Conservation (phyloP, 2,797 vertebrate species). For the Neosalanx taihuensis region DNA sequence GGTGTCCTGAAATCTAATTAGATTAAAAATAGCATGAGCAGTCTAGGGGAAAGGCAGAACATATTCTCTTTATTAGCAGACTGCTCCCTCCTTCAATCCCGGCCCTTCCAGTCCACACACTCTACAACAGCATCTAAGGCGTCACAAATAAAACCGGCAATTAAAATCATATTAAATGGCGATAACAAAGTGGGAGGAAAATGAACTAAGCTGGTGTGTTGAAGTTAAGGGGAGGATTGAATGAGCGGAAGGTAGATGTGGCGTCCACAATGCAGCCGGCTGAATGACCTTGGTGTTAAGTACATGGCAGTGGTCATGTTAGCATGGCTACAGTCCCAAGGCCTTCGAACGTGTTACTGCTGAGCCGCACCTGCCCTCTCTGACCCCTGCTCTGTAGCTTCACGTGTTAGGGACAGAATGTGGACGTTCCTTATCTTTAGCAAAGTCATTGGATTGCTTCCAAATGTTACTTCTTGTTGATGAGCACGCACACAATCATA, state of each 20-base stretch:
- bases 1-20: conserved; percentile 65
- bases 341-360: no score
- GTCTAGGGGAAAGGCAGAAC: conserved; percentile 54
- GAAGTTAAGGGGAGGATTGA: no score
- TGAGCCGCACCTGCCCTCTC: no score
- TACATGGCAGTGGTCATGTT: no score
- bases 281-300: background rate
- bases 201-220: background rate
- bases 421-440: background rate
- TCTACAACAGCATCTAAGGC: background rate
- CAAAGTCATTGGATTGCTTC: background rate
- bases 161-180: no score
- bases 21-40: conserved; percentile 62
- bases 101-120: conserved; percentile 8
- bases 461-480: background rate
- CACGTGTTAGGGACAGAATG: background rate
- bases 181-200: background rate
- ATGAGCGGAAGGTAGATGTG: background rate
- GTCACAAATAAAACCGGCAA: no score
- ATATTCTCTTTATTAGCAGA: conserved; percentile 49
- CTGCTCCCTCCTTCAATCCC: conserved; percentile 16
- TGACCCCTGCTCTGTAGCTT: background rate
- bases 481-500: background rate
- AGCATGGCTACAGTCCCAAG: no score
- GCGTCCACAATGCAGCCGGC: background rate